Evolutionary conservation across 1,140 invertebrate species (phyloP).

Genomic region (Drosophila mauritiana): DNA sequence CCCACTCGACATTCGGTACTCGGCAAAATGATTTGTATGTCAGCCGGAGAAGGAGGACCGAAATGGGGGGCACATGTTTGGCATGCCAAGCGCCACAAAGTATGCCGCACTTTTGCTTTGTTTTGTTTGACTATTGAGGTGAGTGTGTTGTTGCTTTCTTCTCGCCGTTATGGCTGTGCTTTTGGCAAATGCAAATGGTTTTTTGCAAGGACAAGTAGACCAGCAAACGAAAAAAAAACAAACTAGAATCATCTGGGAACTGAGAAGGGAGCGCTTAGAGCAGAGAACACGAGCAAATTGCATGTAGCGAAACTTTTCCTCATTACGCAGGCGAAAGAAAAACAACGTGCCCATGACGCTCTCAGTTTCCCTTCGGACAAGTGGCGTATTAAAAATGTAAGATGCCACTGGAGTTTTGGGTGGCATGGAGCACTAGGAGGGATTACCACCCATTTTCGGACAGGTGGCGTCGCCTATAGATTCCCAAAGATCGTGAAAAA

Average conservation of each 20-base stretch:
- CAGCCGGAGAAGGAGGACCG: slow-evolving; percentile 48
- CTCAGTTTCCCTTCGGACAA: slow-evolving; percentile 39
- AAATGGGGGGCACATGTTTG: slow-evolving; percentile 60
- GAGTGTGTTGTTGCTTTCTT: slow-evolving; percentile 71
- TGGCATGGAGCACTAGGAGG: neutral
- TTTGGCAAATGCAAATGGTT: slow-evolving; percentile 76
- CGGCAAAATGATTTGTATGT: slow-evolving; percentile 78
- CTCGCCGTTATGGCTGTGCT: slow-evolving; percentile 56
- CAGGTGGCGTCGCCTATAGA: slow-evolving; percentile 39
- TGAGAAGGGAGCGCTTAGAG: slow-evolving; percentile 6
- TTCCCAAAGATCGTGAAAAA: slow-evolving; percentile 41
- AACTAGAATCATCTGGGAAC: neutral
- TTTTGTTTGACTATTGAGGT: slow-evolving; percentile 76
- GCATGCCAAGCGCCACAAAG: slow-evolving; percentile 70
- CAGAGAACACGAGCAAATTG: slow-evolving; percentile 43
- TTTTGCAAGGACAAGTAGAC: slow-evolving; percentile 71
- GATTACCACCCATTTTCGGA: slow-evolving; percentile 12
- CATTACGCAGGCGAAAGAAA: slow-evolving; percentile 47
- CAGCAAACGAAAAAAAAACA: slow-evolving; percentile 4
- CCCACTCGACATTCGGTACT: slow-evolving; percentile 41
- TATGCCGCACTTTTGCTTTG: slow-evolving; percentile 74
- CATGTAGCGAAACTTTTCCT: slow-evolving; percentile 60
- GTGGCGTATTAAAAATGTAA: slow-evolving; percentile 54
- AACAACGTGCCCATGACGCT: slow-evolving; percentile 22
- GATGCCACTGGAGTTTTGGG: slow-evolving; percentile 26